phyloP scores from a whole-genome alignment of 2,888 invertebrate genomes.

The Microplitis deprimator region DNA sequence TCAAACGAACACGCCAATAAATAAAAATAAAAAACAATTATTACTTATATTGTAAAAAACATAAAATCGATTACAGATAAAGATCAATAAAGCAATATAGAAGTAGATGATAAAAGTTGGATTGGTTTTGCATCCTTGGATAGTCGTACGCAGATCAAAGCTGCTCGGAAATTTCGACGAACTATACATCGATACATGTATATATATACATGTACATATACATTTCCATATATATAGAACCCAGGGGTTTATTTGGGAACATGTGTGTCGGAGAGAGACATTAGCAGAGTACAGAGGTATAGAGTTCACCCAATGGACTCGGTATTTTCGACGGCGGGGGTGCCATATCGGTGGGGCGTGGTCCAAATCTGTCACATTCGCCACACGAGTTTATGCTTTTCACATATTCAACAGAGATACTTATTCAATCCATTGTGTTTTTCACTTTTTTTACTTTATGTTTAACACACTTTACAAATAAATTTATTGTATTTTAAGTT shows the following conservation, averaged over 20 bases:
- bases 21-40: not conserved
- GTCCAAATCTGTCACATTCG: slow-evolving; percentile 70
- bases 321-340: slow-evolving; percentile 55
- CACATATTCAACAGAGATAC: slow-evolving; percentile 17
- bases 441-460: not conserved
- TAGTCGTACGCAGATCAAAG: slow-evolving; percentile 60
- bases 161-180: slow-evolving; percentile 58
- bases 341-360: slow-evolving; percentile 70
- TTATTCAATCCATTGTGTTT: not conserved
- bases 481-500: not conserved
- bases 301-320: slow-evolving; percentile 38
- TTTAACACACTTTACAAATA: not conserved
- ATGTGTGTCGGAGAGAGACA: slow-evolving; percentile 39
- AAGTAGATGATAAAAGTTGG: slow-evolving; percentile 21
- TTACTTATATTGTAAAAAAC: not conserved
- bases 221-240: not conserved
- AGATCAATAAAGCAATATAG: slow-evolving; percentile 5
- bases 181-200: slow-evolving; percentile 40
- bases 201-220: not conserved
- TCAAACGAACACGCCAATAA: not conserved
- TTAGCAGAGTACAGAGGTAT: slow-evolving; percentile 22
- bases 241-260: not conserved
- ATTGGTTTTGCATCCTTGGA: slow-evolving; percentile 48
- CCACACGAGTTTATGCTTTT: slow-evolving; percentile 59
- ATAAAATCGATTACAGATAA: not conserved